Conservation (phyloP, 2,888 invertebrate genomes). For the Notodonta ziczac region DNA sequence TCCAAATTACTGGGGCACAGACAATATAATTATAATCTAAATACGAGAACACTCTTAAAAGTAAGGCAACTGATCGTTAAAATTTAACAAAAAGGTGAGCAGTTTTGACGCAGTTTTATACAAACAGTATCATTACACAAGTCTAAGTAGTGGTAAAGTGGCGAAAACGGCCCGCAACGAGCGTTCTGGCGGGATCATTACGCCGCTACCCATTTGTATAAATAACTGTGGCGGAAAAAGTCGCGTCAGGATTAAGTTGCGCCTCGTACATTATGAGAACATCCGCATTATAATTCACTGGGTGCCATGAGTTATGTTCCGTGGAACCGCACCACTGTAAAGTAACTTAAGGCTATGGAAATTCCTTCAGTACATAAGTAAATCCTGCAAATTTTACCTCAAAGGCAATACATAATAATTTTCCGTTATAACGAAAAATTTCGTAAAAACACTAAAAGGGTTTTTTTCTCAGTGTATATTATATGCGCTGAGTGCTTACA, state of each 20-base stretch:
- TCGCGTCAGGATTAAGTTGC: conserved; percentile 74
- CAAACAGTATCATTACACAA: conserved; percentile 26
- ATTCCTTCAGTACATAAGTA: conserved; percentile 44
- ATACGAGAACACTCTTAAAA: neutral
- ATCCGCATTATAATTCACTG: conserved; percentile 80
- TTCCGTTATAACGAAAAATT: too few relatives aligned
- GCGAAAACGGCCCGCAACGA: conserved; percentile 42
- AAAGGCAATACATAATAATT: conserved; percentile 11
- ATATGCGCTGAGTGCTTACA: too few relatives aligned
- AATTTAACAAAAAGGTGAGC: conserved; percentile 9
- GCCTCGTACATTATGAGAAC: conserved; percentile 78
- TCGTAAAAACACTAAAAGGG: too few relatives aligned
- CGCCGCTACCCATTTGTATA: conserved; percentile 59
- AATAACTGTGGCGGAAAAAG: conserved; percentile 70
- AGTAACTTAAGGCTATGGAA: conserved; percentile 66
- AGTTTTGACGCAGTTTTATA: conserved; percentile 25
- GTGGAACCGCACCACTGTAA: conserved; percentile 63
- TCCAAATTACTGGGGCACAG: too few relatives aligned
- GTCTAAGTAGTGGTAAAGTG: conserved; percentile 34
- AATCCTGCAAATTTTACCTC: conserved; percentile 35
- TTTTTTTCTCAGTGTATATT: too few relatives aligned
- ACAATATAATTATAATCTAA: too few relatives aligned
- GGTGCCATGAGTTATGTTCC: conserved; percentile 74
- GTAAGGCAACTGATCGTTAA: conserved; percentile 11
- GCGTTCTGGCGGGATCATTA: conserved; percentile 53